phyloP scores from a whole-genome alignment of 2,888 invertebrate species.

The Dicranocentrus wangi region DNA sequence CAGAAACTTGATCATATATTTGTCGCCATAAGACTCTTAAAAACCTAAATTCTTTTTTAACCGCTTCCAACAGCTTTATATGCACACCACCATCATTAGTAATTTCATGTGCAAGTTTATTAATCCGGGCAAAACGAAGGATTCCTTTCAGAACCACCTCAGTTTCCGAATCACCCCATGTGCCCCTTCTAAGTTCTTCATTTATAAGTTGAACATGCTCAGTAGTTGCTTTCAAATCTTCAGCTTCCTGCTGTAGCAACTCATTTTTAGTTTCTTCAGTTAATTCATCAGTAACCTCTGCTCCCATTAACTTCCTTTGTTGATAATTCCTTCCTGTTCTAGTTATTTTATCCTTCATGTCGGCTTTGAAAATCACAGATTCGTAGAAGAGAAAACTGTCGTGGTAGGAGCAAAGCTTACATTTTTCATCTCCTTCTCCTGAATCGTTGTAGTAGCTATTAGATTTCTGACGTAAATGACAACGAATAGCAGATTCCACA shows the following conservation, averaged over 20 bases:
- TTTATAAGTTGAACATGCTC: conserved; percentile 73
- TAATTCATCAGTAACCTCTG: conserved; percentile 58
- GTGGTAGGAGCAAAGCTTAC: conserved; percentile 75
- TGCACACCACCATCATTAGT: conserved; percentile 77
- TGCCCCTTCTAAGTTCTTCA: conserved; percentile 77
- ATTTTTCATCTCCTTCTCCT: conserved; percentile 69
- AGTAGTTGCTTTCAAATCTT: conserved; percentile 74
- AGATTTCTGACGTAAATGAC: conserved; percentile 77
- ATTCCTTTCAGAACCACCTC: conserved; percentile 75
- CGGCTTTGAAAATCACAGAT: conserved; percentile 77
- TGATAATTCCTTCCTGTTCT: conserved; percentile 71
- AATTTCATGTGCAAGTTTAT: conserved; percentile 73
- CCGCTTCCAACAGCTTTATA: conserved; percentile 78
- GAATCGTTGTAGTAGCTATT: conserved; percentile 61
- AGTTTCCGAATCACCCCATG: conserved; percentile 80
- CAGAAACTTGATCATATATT: conserved; percentile 77
- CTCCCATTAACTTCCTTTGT: conserved; percentile 65
- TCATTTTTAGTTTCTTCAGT: conserved; percentile 64
- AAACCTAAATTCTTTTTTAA: conserved; percentile 81
- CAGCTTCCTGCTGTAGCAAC: conserved; percentile 69
- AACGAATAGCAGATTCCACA: conserved; percentile 77
- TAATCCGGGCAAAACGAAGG: conserved; percentile 75
- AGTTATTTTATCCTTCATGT: conserved; percentile 73
- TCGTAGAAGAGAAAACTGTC: conserved; percentile 75
- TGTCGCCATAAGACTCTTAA: conserved; percentile 75